Evolutionary conservation across 1,140 invertebrate genomes (phyloP), one percentile per base, ranked within the genome.

Genomic region (Condylostylus longicornis): DNA sequence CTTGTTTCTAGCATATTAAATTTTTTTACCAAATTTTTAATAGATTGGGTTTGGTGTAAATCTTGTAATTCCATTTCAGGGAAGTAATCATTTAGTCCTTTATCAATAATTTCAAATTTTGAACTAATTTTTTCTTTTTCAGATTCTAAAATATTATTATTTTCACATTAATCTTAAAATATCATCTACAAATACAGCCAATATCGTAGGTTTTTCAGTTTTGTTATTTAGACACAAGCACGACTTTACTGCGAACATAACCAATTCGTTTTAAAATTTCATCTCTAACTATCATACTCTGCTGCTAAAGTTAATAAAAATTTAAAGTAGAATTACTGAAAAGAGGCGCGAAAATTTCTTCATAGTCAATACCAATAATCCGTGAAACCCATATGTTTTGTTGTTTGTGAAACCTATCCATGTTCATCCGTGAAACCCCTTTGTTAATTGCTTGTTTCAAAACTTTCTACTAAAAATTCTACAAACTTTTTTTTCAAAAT

Each of bases 341-440:
- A 3, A 62, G 57, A 0, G 59, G 52, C 10, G 58, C 50, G 38
- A 51, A 64, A 10, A 53, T 61, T 35, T 64, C 61, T 6, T 38
- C 20, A 39, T 59, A 64, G 41, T 64, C 58, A 10, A 58, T 38
- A 7, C 51, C 60, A 29, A 44, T 17, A 13, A 32, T 40, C 44
- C 63, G 61, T 4, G 23, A 28, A 41, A 40, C n/a, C n/a, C 23
- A 8, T n/a, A 25, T 25, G 23, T 8, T 25, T 25, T 25, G 7
- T 7, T 7, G 23, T 8, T n/a, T 7, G n/a, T n/a, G 7, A 8
- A 8, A n/a, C n/a, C n/a, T 25, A n/a, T n/a, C 7, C n/a, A 8
- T 25, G n/a, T n/a, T n/a, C n/a, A n/a, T n/a, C n/a, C n/a, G n/a
- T n/a, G n/a, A n/a, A n/a, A n/a, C n/a, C n/a, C n/a, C n/a, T n/a